These are phyloP conservation scores for Aratinga solstitialis DNA, from an alignment of 2,797 vertebrate genomes.

Conservation along the genomic window DNA sequence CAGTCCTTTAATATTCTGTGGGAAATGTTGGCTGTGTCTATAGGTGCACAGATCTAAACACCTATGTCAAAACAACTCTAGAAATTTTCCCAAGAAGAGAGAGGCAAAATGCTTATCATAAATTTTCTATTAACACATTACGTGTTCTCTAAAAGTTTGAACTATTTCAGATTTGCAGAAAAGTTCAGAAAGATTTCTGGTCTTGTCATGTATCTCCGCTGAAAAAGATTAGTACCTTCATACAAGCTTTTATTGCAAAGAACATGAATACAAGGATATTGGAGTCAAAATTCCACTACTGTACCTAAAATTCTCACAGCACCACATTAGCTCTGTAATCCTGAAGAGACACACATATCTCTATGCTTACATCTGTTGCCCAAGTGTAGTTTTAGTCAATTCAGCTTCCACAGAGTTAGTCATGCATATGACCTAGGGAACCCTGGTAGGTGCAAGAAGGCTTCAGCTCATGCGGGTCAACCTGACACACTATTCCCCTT, in stretches of 20 bases:
- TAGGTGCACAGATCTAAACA: background rate
- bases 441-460: background rate
- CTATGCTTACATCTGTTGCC: background rate
- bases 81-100: background rate
- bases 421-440: background rate
- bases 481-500: background rate
- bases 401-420: background rate
- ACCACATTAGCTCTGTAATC: background rate
- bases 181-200: background rate
- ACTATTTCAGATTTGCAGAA: background rate
- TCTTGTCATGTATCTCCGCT: background rate
- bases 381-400: background rate
- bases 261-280: background rate
- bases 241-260: background rate
- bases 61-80: background rate
- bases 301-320: background rate
- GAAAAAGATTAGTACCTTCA: background rate
- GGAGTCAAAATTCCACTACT: background rate
- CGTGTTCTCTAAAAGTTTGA: background rate
- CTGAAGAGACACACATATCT: background rate
- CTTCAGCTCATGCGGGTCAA: background rate
- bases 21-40: background rate
- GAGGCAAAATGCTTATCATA: background rate
- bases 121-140: background rate
- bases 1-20: background rate